Base-by-base conservation (phyloP, 2,113 vertebrate species). In the Mastomys natalensis region DNA sequence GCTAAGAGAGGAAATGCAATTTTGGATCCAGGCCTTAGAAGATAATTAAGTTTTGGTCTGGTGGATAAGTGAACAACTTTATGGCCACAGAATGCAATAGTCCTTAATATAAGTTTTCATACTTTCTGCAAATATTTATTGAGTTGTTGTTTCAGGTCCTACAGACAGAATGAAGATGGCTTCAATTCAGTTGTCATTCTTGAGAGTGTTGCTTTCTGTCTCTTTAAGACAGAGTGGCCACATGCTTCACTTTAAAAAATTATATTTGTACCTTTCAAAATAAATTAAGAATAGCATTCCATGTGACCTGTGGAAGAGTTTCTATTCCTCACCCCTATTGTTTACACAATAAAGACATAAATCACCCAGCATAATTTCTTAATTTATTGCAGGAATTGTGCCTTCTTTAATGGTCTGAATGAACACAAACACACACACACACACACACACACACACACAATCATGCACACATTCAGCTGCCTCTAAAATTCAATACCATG, bases 21-120 rank as follows among this genome's bases (percentile, higher is more conserved):
- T 96, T 93, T 82, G 90, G 94, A 95, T 89, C 53, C 55, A 60
- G 82, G 62, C 60, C 91, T 97, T 82, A 82, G 72, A 94, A 94
- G 81, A 97, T 96, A 95, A 97, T 96, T 94, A 97, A 90, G 77
- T 97, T 95, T 97, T 95, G 92, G 88, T 96, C 87, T 95, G 68
- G 53, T 97, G 89, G 91, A 77, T 95, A 95, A 95, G 90, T 93
- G 68, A 91, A 53, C 37, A 93, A 86, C n/a, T 92, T 97, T 89
- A 94, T 91, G 94, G 68, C 9, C 66, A 95, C 66, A 84, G 92
- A 89, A 96, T 89, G 34, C 73, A 92, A 48, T 62, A 45, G 43
- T 68, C 45, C 40, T 73, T 95, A 89, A 74, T 82, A 89, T 82
- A 87, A 48, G 55, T 89, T 95, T 96, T 86, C 45, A 73, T 82